These are phyloP conservation scores for Caranx ignobilis DNA, from an alignment of 2,113 vertebrate species.

Conservation along the genomic window DNA sequence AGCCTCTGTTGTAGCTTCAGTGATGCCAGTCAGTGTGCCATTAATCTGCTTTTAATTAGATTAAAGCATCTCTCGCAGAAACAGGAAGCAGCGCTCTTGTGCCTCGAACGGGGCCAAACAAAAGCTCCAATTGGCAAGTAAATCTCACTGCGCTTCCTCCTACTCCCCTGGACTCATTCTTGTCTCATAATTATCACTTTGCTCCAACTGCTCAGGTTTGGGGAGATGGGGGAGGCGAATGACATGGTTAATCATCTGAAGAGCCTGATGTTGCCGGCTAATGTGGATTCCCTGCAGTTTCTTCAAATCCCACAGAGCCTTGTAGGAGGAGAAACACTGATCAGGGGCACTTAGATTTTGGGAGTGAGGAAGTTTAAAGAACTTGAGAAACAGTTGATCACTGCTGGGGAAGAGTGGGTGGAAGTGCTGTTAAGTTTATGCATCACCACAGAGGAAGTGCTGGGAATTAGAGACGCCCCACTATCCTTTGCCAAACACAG, in stretches of 20 bases:
- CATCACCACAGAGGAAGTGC: slow-evolving; percentile 35
- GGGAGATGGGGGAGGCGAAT: slow-evolving; percentile 30
- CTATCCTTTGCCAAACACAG: slow-evolving; percentile 47
- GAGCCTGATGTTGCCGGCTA: slow-evolving; percentile 47
- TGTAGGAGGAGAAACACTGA: slow-evolving; percentile 28
- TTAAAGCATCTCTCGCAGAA: slow-evolving; percentile 65
- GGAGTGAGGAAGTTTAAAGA: slow-evolving; percentile 38
- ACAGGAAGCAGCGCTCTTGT: slow-evolving; percentile 65
- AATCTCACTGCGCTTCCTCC: slow-evolving; percentile 52
- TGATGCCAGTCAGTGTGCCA: slow-evolving; percentile 36
- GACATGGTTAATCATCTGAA: slow-evolving; percentile 59
- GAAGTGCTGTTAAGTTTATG: slow-evolving; percentile 39
- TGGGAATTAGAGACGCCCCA: slow-evolving; percentile 40
- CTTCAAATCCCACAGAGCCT: slow-evolving; percentile 11
- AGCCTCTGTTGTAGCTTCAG: slow-evolving; percentile 46
- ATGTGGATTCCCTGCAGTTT: slow-evolving; percentile 9
- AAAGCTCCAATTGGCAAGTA: slow-evolving; percentile 56
- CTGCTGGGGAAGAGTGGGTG: slow-evolving; percentile 11
- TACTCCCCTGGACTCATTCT: slow-evolving; percentile 53
- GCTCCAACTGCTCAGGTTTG: slow-evolving; percentile 55
- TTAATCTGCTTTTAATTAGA: slow-evolving; percentile 80
- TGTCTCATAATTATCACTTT: slow-evolving; percentile 69
- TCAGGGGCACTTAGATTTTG: neutral
- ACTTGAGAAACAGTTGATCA: slow-evolving; percentile 38
- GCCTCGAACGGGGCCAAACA: slow-evolving; percentile 66